phyloP scores from a whole-genome alignment of 2,797 vertebrate species.

The Gastrophryne carolinensis region DNA sequence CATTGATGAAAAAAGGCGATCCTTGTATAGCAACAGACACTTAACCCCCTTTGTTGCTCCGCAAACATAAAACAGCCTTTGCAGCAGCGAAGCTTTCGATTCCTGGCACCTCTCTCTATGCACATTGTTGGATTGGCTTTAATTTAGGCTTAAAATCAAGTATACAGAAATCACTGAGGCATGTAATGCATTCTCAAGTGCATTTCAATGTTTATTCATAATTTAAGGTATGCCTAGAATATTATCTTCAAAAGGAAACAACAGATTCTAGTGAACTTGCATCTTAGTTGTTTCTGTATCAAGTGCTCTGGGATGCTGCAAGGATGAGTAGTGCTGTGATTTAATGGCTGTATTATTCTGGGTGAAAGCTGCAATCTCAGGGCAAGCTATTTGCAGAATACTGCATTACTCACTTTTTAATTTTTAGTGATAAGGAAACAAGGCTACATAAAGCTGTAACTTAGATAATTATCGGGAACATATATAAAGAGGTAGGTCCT shows the following conservation, averaged over 20 bases:
- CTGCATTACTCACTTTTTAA: not conserved
- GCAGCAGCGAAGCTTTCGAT: conserved; percentile 1
- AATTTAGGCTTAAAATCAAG: conserved; percentile 14
- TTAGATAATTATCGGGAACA: not conserved
- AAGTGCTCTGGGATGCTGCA: not conserved
- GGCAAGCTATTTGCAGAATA: not conserved
- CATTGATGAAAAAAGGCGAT: not conserved
- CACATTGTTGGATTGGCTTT: conserved; percentile 13
- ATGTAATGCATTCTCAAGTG: conserved; percentile 29
- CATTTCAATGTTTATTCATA: conserved; percentile 40
- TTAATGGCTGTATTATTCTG: conserved; percentile 2
- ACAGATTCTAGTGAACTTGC: conserved; percentile 11
- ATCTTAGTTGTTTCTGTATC: not conserved
- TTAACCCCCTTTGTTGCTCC: conserved; percentile 19
- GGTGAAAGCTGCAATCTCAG: not conserved
- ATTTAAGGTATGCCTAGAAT: conserved; percentile 36
- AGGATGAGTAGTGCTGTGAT: not conserved
- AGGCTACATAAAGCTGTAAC: not conserved
- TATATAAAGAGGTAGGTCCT: not conserved
- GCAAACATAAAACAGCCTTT: conserved; percentile 23
- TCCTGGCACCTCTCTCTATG: conserved; percentile 3
- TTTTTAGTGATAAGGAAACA: not conserved
- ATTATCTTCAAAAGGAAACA: conserved; percentile 38
- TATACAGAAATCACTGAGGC: conserved; percentile 18
- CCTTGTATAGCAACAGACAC: conserved; percentile 13